These are phyloP conservation scores for Campaea margaritaria DNA, from an alignment of 2,888 invertebrate species.

Conservation along the genomic window DNA sequence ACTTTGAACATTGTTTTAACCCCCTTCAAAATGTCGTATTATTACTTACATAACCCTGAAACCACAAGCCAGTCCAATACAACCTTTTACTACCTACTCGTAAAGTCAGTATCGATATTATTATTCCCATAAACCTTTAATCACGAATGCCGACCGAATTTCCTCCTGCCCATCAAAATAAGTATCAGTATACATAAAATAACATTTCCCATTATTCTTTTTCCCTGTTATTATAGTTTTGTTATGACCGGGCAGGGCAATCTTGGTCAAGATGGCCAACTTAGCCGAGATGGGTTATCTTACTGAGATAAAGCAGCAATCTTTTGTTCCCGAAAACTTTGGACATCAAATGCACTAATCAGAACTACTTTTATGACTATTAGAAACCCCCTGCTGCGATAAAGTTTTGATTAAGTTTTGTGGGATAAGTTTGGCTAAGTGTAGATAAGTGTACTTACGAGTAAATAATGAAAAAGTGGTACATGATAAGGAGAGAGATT, in stretches of 20 bases:
- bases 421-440: conserved; percentile 2
- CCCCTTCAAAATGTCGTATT: no score
- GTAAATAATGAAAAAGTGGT: neutral
- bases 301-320: conserved; percentile 16
- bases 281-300: conserved; percentile 2
- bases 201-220: conserved; percentile 35
- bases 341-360: conserved; percentile 24
- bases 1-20: no score
- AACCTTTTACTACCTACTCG: neutral
- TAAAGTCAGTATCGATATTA: conserved; percentile 16
- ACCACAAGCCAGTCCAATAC: neutral
- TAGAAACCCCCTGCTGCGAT: conserved; percentile 5
- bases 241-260: conserved; percentile 26
- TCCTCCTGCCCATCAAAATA: conserved; percentile 29
- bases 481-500: no score
- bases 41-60: no score
- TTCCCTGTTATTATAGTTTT: conserved; percentile 34
- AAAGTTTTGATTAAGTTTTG: conserved; percentile 25
- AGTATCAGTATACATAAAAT: conserved; percentile 33
- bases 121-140: conserved; percentile 28
- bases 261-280: conserved; percentile 13
- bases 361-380: conserved; percentile 14
- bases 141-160: conserved; percentile 23
- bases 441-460: neutral
- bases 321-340: conserved; percentile 26